Evolutionary conservation across 2,113 vertebrate genomes (phyloP), one percentile per base, ranked within the genome.

Genomic region (Tursiops truncatus): DNA sequence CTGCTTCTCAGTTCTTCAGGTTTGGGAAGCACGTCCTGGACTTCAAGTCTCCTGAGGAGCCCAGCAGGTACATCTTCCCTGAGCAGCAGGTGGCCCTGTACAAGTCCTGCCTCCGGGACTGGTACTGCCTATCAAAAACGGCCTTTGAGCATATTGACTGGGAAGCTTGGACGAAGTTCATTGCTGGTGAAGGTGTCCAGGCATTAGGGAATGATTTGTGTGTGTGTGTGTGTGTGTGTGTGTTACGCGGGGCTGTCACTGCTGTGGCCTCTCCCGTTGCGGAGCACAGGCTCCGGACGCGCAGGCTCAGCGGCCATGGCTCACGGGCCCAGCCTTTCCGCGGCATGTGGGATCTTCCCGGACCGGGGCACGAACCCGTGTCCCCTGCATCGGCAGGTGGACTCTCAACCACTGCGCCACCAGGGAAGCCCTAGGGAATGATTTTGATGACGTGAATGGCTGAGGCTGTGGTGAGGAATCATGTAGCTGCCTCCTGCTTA

Each of bases 11-110:
- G 97, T 99, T 99, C 98, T 99, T 98, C 97, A 98, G 99, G 0
- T 98, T 90, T 2, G 99, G 99, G 14, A 99, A 99, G 47, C 99
- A 99, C 1, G 99, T 99, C 98, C 98, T 99, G 99, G 99, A 99
- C 98, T 99, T 99, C 98, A 99, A 99, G 98, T 99, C 99, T 23
- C 99, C 99, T 0, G 99, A 99, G 25, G 99, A 99, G 41, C 98
- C 99, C 71, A 99, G 98, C 98, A 99, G 99, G 95, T 98, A 99
- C 98, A 99, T 99, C 98, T 93, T 98, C 73, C 98, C 99, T 17
- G 99, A 99, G 97, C 97, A 99, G 98, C 98, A 99, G 95, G 99
- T 98, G 94, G 99, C 99, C 85, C 98, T 99, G 8, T 99, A 99
- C 98, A 99, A 96, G 98, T 84, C 98, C 98, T 99, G 99, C 79